Base-by-base conservation (phyloP, 1,140 invertebrate genomes). In the Drosophila nigromelanica region DNA sequence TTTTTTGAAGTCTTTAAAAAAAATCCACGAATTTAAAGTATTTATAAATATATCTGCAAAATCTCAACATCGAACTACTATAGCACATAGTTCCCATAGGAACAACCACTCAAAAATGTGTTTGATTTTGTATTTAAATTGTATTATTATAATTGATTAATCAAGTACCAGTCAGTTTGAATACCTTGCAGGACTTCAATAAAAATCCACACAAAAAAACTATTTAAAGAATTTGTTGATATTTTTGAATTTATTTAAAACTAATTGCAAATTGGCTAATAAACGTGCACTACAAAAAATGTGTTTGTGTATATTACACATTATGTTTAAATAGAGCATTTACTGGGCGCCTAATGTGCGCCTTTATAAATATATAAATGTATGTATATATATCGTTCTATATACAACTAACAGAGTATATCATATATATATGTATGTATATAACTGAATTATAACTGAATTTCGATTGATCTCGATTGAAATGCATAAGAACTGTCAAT, bases 191-290 rank as follows among this genome's bases (percentile, higher is more conserved):
- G n/a, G 12, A 39, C 11, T 12, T 39, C 0, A 14, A 43, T 15
- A 7, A 43, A 15, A 15, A 27, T 27, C 5, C 27, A 27, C 27
- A 6, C 5, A 27, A 27, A 27, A 27, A 27, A 27, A 27, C 27
- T 0, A 27, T 27, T 27, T 27, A 27, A 5, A 6, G 8, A 33
- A 33, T 10, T 6, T 51, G 27, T 51, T 62, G 10, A 10, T 67
- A 43, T 58, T 58, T 11, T 40, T 68, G 27, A 35, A 51, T 68
- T 60, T 68, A 68, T 68, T 68, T 42, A 51, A 43, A 51, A 60
- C 55, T 60, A 68, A 42, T 21, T 60, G 45, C 45, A 60, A 60
- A 60, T 68, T 68, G 45, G 63, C 64, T 68, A 68, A 68, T 15
- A 60, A 39, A 45, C 30, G 42, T 64, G 61, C 61, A 55, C 30